Evolutionary conservation across 2,888 invertebrate genomes (phyloP), one percentile per base, ranked within the genome.

Genomic region (Oxytorus armatus): DNA sequence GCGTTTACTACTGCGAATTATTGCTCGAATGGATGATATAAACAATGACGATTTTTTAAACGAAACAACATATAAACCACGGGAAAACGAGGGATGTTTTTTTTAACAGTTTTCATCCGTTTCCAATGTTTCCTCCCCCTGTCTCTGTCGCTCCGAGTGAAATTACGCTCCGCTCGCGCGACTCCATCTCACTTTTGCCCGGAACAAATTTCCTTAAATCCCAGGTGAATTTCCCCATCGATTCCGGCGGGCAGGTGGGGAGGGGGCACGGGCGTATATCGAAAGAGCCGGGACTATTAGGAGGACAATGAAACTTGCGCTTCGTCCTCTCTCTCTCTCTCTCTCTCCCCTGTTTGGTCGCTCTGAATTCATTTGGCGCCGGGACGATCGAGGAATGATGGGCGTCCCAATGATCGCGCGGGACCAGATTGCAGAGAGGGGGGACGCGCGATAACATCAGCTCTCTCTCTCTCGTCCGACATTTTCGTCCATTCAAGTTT

Each of bases 201-300:
- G 70, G 66, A 66, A 76, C 76, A 61, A 79, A 80, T 80, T 80
- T 80, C 76, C 79, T 80, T 80, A 76, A 80, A 76, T 80, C 79
- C 76, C 79, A 76, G 79, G 68, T 77, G 79, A 80, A 80, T 77
- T 80, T 80, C 72, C 79, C 79, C 76, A 63, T 80, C 66, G 76
- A 80, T 80, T 80, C 66, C 76, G 53, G 61, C 33, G 36, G 57
- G 21, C 7, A 11, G 16, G 61, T 18, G 10, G 10, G 16, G 33
- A 25, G 42, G 25, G 10, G 10, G n/a, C n/a, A 16, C 47, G 8
- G 55, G 55, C 42, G 59, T 68, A 68, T 51, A 68, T 68, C 76
- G 79, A 53, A 66, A 65, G 70, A 77, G 72, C 44, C 18, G 72
- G 55, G 47, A 61, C 79, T 80, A 80, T 80, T 80, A 80, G 79